Conservation (phyloP, 2,888 invertebrate genomes). For the Sepioteuthis lessoniana region DNA sequence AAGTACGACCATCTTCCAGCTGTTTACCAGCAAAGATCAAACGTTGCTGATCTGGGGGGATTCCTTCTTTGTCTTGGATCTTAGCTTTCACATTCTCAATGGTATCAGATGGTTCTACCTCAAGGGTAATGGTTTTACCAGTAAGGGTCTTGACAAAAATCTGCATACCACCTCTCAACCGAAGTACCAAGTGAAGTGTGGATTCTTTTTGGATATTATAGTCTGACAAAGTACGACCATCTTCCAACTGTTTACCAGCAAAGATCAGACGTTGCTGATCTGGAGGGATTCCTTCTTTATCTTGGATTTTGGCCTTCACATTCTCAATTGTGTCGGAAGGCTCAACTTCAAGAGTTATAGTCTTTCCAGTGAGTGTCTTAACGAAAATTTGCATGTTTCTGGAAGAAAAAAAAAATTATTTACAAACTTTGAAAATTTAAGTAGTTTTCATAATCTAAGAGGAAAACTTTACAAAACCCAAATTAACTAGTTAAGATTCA, state of each 20-base stretch:
- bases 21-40: conserved; percentile 96
- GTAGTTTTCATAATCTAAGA: too few relatives aligned
- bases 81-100: conserved; percentile 91
- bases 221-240: conserved; percentile 92
- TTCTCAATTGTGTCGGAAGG: conserved; percentile 95
- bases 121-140: conserved; percentile 75
- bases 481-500: too few relatives aligned
- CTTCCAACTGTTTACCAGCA: conserved; percentile 95
- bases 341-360: conserved; percentile 79
- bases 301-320: conserved; percentile 82
- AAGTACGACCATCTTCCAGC: conserved; percentile 93
- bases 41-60: conserved; percentile 86
- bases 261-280: conserved; percentile 93
- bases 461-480: too few relatives aligned
- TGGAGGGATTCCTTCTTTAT: conserved; percentile 79
- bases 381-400: conserved; percentile 80
- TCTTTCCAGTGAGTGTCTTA: conserved; percentile 75
- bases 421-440: too few relatives aligned
- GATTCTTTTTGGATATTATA: conserved; percentile 97
- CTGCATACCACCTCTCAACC: conserved; percentile 86
- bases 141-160: conserved; percentile 80
- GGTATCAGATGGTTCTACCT: conserved; percentile 88
- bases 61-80: conserved; percentile 78
- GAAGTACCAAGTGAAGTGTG: conserved; percentile 90
- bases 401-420: neutral